phyloP scores from a whole-genome alignment of 1,140 invertebrate genomes.

The Archivesica marissinica region DNA sequence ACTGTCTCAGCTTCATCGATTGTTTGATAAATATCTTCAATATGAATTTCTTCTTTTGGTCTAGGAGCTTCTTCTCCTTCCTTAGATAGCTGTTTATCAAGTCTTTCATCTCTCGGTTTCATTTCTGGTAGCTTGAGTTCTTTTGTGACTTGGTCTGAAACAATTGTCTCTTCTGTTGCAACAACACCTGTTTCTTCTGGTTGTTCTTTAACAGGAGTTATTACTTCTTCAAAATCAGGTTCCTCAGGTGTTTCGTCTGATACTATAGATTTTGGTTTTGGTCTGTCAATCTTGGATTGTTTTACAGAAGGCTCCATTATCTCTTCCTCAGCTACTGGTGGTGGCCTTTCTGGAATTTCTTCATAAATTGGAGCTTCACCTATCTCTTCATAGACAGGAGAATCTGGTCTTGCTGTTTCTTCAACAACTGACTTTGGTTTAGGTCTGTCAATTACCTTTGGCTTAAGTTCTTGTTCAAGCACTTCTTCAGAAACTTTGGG shows the following conservation, averaged over 20 bases:
- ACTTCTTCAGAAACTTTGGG: conserved; percentile 77
- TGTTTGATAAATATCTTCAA: conserved; percentile 70
- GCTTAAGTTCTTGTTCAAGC: conserved; percentile 69
- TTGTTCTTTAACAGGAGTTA: conserved; percentile 61
- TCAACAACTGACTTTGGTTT: conserved; percentile 47
- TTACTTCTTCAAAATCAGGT: conserved; percentile 67
- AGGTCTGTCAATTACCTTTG: conserved; percentile 71
- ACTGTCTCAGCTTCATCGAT: conserved; percentile 72
- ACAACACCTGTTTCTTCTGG: conserved; percentile 65
- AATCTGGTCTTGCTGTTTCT: conserved; percentile 39
- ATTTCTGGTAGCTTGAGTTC: conserved; percentile 68
- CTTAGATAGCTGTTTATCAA: conserved; percentile 64
- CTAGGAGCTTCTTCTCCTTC: conserved; percentile 66
- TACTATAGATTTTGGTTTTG: conserved; percentile 55
- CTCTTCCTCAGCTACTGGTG: conserved; percentile 76
- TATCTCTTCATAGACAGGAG: conserved; percentile 52
- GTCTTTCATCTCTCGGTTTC: conserved; percentile 61
- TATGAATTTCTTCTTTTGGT: conserved; percentile 66
- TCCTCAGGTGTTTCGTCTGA: conserved; percentile 67
- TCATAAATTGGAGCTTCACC: conserved; percentile 50
- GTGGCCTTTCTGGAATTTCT: conserved; percentile 62
- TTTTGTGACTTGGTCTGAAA: conserved; percentile 67
- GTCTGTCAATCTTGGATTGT: conserved; percentile 68
- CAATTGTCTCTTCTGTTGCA: conserved; percentile 66
- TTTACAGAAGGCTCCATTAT: conserved; percentile 68